These are phyloP conservation scores for Sturnira hondurensis DNA, from an alignment of 2,113 vertebrate genomes.

Conservation along the genomic window DNA sequence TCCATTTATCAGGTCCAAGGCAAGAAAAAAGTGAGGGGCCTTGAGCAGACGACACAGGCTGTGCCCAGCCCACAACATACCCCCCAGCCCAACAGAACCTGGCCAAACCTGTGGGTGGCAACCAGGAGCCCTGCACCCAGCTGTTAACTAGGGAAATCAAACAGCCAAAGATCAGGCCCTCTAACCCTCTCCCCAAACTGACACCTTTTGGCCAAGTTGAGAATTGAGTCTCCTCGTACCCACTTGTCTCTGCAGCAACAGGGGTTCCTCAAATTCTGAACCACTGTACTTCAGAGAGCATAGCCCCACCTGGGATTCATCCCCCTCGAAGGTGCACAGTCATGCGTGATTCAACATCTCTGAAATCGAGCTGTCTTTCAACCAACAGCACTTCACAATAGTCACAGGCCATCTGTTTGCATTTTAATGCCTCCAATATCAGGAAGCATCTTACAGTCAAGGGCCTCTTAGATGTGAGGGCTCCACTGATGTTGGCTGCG, in stretches of 20 bases:
- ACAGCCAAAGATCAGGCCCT: neutral
- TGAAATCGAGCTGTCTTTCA: neutral
- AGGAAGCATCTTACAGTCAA: neutral
- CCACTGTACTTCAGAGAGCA: neutral
- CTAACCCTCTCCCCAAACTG: neutral
- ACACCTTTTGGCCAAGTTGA: neutral
- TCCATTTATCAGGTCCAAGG: neutral
- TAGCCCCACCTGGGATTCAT: neutral
- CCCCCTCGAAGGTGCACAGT: neutral
- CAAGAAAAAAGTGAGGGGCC: neutral
- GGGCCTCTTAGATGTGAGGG: neutral
- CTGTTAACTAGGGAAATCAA: neutral
- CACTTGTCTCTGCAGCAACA: neutral
- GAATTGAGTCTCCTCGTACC: neutral
- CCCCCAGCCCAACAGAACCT: neutral
- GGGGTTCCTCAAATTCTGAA: neutral
- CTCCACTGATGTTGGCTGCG: neutral
- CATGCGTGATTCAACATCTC: neutral
- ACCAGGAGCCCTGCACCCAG: fast-evolving
- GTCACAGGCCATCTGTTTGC: neutral
- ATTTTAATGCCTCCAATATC: neutral
- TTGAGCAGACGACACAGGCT: fast-evolving
- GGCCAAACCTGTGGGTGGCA: fast-evolving
- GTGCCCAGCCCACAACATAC: neutral
- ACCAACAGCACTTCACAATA: neutral